A percentile compares a stretch with the other conserved stretches of the same genome.
Conservation (phyloP, 2,888 invertebrate species). For the Eupithecia subfuscata region DNA sequence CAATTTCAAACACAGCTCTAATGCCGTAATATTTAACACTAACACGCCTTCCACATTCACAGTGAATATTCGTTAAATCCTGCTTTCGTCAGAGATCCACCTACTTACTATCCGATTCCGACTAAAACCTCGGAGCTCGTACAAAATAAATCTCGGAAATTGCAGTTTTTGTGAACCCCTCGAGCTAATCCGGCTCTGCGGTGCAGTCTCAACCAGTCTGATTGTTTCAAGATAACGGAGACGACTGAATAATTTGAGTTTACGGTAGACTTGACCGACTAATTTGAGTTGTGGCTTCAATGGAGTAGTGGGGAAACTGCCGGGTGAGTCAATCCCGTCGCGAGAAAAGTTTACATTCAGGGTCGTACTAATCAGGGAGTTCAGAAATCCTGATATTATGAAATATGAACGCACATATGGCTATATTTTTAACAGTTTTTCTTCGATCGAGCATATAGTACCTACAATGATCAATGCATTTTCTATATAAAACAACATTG, state of each 20-base stretch:
- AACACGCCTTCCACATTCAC: not conserved
- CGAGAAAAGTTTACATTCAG: not conserved
- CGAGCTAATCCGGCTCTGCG: not conserved
- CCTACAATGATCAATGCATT: too few species aligned
- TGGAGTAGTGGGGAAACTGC: not conserved
- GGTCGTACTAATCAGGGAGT: too few species aligned
- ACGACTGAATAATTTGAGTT: not conserved
- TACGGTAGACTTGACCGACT: not conserved
- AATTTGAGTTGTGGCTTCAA: not conserved
- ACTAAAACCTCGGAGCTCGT: not conserved
- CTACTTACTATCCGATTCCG: not conserved
- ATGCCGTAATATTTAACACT: not conserved
- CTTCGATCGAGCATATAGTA: too few species aligned
- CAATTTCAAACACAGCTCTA: too few species aligned
- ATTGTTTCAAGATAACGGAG: not conserved
- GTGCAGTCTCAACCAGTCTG: not conserved
- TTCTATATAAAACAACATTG: too few species aligned
- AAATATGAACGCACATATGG: not conserved
- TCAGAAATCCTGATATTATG: not conserved
- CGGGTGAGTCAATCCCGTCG: not conserved
- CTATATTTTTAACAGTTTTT: not conserved
- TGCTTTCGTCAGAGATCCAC: not conserved
- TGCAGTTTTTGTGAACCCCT: not conserved
- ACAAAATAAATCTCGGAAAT: not conserved
- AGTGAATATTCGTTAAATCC: not conserved